A percentile compares a stretch with the other conserved stretches of the same genome.
phyloP scores from a whole-genome alignment of 2,888 invertebrate genomes.

The Chorisops tibialis region DNA sequence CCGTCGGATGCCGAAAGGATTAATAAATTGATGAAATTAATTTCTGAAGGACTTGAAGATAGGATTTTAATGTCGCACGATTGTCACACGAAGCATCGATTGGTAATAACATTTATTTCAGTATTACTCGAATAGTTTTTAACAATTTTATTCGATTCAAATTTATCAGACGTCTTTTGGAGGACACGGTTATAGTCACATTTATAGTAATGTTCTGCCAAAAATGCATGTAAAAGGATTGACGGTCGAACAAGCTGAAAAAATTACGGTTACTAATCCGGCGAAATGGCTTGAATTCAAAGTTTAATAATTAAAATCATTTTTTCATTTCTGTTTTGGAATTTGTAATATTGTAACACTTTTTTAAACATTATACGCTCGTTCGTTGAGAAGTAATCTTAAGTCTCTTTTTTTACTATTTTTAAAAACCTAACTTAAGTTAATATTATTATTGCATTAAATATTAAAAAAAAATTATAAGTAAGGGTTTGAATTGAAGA shows the following conservation, averaged over 20 bases:
- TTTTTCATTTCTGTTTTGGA: too few species aligned
- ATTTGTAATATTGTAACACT: too few species aligned
- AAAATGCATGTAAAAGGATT: conserved; percentile 67
- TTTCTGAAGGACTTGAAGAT: conserved; percentile 62
- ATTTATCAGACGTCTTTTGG: conserved; percentile 66
- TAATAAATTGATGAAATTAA: conserved; percentile 58
- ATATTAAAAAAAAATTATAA: too few species aligned
- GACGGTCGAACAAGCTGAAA: conserved; percentile 60
- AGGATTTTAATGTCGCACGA: conserved; percentile 74
- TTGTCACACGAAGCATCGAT: conserved; percentile 78
- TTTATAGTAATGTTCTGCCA: conserved; percentile 69
- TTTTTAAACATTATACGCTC: too few species aligned
- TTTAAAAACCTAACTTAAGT: too few species aligned
- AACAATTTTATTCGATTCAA: conserved; percentile 13
- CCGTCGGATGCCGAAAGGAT: conserved; percentile 75
- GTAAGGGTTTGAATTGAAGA: too few species aligned
- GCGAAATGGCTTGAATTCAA: conserved; percentile 60
- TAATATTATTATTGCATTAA: too few species aligned
- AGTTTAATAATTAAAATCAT: background rate
- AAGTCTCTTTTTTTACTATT: too few species aligned
- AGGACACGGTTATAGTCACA: conserved; percentile 79
- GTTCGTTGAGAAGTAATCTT: too few species aligned
- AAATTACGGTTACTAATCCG: conserved; percentile 69
- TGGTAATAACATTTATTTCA: conserved; percentile 55
- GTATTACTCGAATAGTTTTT: background rate